Conservation (phyloP, 2,888 invertebrate species). For the Drosophila mimetica region DNA sequence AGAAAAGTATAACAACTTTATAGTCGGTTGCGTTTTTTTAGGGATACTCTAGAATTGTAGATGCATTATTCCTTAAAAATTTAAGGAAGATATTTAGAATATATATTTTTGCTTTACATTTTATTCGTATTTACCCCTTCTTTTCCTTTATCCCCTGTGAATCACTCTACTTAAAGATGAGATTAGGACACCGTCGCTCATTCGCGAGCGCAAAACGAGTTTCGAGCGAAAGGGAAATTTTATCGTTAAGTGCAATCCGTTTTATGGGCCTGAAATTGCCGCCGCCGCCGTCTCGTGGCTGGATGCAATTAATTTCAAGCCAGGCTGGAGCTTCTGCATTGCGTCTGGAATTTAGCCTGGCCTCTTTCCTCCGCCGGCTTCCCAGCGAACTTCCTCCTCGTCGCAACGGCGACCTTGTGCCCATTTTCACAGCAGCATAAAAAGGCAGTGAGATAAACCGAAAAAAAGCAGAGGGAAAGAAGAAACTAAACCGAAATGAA, state of each 20-base stretch:
- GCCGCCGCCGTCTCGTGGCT: constrained; percentile 27
- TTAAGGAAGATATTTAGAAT: neutral
- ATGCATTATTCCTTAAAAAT: too few relatives aligned
- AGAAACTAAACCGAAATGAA: constrained; percentile 54
- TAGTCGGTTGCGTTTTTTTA: too few relatives aligned
- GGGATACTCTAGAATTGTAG: too few relatives aligned
- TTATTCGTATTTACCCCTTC: neutral
- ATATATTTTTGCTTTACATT: neutral
- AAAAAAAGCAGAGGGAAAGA: constrained; percentile 27
- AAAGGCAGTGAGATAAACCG: constrained; percentile 5
- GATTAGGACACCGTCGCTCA: constrained; percentile 69
- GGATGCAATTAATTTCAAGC: constrained; percentile 60
- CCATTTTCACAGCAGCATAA: constrained; percentile 62
- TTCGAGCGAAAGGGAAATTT: constrained; percentile 72
- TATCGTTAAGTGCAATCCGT: constrained; percentile 48
- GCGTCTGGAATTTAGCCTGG: constrained; percentile 4
- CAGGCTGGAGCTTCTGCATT: constrained; percentile 18
- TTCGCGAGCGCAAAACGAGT: constrained; percentile 54
- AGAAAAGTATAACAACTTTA: too few relatives aligned
- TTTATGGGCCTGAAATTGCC: constrained; percentile 57
- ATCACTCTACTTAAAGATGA: constrained; percentile 43
- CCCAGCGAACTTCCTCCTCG: constrained; percentile 60
- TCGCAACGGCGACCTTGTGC: constrained; percentile 73
- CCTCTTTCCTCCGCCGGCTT: constrained; percentile 44
- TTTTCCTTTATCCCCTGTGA: neutral